phyloP scores from a whole-genome alignment of 1,140 invertebrate genomes.

The Heterodera schachtii region DNA sequence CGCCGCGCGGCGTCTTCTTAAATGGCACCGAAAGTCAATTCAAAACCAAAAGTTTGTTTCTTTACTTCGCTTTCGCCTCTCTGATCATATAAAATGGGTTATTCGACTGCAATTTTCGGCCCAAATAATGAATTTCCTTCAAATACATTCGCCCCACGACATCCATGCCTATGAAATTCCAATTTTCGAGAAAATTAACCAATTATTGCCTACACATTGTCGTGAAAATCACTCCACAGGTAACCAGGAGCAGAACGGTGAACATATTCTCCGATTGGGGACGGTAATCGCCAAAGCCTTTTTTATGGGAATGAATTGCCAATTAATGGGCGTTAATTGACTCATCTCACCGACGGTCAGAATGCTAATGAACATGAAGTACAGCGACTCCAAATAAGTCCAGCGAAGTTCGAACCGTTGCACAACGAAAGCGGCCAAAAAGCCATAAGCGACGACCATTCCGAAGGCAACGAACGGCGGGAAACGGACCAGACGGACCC shows the following conservation, averaged over 20 bases:
- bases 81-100: slow-evolving; percentile 64
- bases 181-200: not conserved
- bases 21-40: not conserved
- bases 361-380: slow-evolving; percentile 64
- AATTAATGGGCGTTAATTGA: slow-evolving; percentile 8
- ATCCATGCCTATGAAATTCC: slow-evolving; percentile 50
- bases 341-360: slow-evolving; percentile 58
- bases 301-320: not conserved
- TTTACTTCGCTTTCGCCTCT: slow-evolving; percentile 63
- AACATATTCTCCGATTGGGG: slow-evolving; percentile 54
- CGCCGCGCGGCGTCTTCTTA: slow-evolving; percentile 52
- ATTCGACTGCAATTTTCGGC: slow-evolving; percentile 61
- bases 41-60: not conserved
- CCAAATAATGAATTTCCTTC: slow-evolving; percentile 65
- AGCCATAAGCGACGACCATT: slow-evolving; percentile 60
- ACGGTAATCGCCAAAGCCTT: slow-evolving; percentile 63
- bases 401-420: slow-evolving; percentile 52
- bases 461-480: slow-evolving; percentile 61
- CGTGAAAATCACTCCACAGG: slow-evolving; percentile 62
- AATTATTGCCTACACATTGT: slow-evolving; percentile 56
- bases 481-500: slow-evolving; percentile 60
- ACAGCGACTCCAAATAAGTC: slow-evolving; percentile 61
- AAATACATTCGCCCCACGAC: slow-evolving; percentile 65
- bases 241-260: slow-evolving; percentile 47
- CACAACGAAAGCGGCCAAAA: slow-evolving; percentile 59